These are phyloP conservation scores for Empidonax alnorum DNA, from an alignment of 2,113 vertebrate species.

Conservation along the genomic window DNA sequence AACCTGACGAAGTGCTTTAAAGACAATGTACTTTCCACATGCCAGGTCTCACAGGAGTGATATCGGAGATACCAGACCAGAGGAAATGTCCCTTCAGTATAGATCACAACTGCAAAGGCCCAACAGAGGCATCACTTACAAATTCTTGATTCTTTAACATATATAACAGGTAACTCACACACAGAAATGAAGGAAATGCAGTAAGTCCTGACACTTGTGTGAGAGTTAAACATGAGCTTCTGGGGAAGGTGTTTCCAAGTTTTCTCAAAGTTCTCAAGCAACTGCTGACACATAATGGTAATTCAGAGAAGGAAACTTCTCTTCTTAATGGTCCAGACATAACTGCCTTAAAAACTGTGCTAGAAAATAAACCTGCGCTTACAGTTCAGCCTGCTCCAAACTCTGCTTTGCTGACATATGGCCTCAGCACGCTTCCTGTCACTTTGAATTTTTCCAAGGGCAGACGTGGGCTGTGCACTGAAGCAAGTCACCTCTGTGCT, in stretches of 20 bases:
- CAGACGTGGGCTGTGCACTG: neutral
- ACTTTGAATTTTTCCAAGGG: neutral
- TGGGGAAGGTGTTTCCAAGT: neutral
- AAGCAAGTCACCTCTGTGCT: neutral
- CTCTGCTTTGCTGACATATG: neutral
- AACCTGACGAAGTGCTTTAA: neutral
- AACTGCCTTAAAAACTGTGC: neutral
- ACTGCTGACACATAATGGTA: neutral
- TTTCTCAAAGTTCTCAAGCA: slow-evolving; percentile 1
- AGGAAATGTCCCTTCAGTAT: neutral
- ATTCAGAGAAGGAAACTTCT: neutral
- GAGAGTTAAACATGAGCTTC: neutral
- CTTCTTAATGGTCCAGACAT: neutral
- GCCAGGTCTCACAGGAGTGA: neutral
- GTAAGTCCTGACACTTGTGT: neutral
- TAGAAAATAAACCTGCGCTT: neutral
- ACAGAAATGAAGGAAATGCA: neutral
- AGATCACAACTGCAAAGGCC: neutral
- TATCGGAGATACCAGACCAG: neutral
- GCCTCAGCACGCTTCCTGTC: neutral
- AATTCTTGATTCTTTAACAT: neutral
- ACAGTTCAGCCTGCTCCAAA: neutral
- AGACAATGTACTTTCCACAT: neutral
- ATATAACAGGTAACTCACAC: neutral
- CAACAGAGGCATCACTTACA: neutral